Evolutionary conservation across 1,140 invertebrate species (phyloP).

Genomic region (Anastrepha obliqua): DNA sequence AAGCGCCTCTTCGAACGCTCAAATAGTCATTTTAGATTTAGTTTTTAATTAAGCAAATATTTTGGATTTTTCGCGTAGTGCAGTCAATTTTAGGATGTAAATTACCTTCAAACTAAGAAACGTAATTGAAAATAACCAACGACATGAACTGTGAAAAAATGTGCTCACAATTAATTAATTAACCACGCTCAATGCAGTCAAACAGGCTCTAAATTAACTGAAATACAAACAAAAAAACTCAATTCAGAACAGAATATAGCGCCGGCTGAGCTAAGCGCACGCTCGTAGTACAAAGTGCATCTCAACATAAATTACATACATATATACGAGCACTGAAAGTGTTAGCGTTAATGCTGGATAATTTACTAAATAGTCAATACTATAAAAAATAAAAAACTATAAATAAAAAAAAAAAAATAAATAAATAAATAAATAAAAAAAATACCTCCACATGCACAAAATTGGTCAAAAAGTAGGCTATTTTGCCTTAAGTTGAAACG

Average conservation of each 20-base stretch:
- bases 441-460: not conserved
- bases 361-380: not conserved
- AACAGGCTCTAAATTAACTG: not conserved
- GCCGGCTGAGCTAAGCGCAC: not conserved
- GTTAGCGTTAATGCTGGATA: not conserved
- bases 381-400: not conserved
- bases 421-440: not conserved
- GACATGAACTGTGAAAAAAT: conserved; percentile 13
- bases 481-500: not conserved
- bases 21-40: too few relatives aligned
- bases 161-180: conserved; percentile 22
- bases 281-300: not conserved
- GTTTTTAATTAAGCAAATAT: too few relatives aligned
- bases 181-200: not conserved
- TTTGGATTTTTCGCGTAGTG: not conserved
- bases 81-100: not conserved
- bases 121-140: not conserved
- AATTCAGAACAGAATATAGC: not conserved
- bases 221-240: not conserved
- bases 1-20: too few relatives aligned
- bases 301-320: not conserved
- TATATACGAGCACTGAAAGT: not conserved
- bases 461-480: not conserved
- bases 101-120: not conserved
- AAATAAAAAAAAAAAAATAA: not conserved